A percentile compares a stretch with the other conserved stretches of the same genome.
Conservation (phyloP, 2,113 vertebrate genomes). For the Hemiscyllium ocellatum region DNA sequence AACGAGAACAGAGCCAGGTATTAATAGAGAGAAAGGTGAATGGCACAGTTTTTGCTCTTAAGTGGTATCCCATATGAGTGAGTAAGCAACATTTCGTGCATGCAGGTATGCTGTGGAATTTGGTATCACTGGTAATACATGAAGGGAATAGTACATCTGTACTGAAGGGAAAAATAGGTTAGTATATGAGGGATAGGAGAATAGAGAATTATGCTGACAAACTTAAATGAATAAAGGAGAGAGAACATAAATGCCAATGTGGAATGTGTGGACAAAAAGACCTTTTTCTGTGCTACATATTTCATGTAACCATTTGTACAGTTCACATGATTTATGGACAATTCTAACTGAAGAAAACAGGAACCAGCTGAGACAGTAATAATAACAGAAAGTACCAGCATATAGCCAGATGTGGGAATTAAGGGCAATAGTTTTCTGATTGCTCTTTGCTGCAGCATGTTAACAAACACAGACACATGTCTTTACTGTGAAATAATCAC, state of each 20-base stretch:
- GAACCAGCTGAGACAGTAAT: background rate
- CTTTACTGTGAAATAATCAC: background rate
- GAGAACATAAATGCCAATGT: background rate
- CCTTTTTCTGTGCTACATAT: background rate
- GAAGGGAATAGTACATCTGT: background rate
- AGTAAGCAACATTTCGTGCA: too few relatives aligned
- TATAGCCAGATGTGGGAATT: background rate
- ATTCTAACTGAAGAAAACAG: background rate
- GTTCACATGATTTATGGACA: background rate
- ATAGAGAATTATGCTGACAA: background rate
- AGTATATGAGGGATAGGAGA: background rate
- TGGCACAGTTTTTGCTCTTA: too few relatives aligned
- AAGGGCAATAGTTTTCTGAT: background rate
- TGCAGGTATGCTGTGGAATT: too few relatives aligned
- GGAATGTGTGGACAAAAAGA: background rate
- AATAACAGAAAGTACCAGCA: constrained; percentile 1
- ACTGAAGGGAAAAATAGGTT: background rate
- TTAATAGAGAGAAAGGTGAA: too few relatives aligned
- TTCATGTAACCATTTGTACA: background rate
- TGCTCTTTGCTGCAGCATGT: background rate
- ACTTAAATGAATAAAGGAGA: background rate
- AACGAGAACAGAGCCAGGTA: too few relatives aligned
- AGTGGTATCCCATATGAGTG: too few relatives aligned
- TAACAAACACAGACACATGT: background rate
- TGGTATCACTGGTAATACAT: background rate